These are phyloP conservation scores for Diplodus sargus DNA, from an alignment of 2,797 vertebrate genomes.

Conservation along the genomic window DNA sequence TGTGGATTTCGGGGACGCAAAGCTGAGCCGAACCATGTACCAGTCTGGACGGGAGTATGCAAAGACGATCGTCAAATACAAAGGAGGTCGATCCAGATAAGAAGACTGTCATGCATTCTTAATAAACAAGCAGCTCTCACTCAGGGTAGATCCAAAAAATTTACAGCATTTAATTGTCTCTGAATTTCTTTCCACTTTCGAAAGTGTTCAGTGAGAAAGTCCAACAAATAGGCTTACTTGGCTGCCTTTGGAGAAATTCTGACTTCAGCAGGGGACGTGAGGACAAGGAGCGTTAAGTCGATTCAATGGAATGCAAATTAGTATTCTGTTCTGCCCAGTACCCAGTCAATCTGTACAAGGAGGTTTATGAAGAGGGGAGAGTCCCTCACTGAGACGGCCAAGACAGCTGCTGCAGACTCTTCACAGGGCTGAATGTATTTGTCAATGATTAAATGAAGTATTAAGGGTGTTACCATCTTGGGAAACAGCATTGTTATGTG, in stretches of 20 bases:
- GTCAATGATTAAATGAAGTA: slow-evolving; percentile 9
- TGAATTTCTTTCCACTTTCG: background rate
- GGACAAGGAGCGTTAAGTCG: slow-evolving; percentile 31
- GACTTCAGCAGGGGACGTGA: slow-evolving; percentile 33
- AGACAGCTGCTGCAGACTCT: slow-evolving; percentile 31
- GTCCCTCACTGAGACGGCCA: slow-evolving; percentile 26
- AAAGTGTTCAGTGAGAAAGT: background rate
- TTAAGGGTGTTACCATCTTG: background rate
- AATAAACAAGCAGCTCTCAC: background rate
- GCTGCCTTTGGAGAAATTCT: slow-evolving; percentile 20
- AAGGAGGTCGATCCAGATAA: slow-evolving; percentile 7
- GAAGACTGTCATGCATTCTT: background rate
- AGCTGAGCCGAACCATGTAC: slow-evolving; percentile 81
- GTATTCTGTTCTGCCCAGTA: slow-evolving; percentile 50
- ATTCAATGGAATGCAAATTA: slow-evolving; percentile 47
- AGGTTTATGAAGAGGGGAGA: slow-evolving; percentile 37
- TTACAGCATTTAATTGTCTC: background rate
- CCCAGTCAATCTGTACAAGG: slow-evolving; percentile 39
- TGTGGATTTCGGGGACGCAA: slow-evolving; percentile 83
- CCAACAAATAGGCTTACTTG: slow-evolving; percentile 1
- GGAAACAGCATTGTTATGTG: background rate
- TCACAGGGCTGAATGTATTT: slow-evolving; percentile 9
- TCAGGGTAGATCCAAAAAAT: background rate
- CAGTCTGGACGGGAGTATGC: slow-evolving; percentile 86
- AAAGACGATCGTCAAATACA: slow-evolving; percentile 81